A percentile compares a stretch with the other conserved stretches of the same genome.
These are phyloP conservation scores for Thunnus thynnus DNA, from an alignment of 2,113 vertebrate species.

Conservation along the genomic window DNA sequence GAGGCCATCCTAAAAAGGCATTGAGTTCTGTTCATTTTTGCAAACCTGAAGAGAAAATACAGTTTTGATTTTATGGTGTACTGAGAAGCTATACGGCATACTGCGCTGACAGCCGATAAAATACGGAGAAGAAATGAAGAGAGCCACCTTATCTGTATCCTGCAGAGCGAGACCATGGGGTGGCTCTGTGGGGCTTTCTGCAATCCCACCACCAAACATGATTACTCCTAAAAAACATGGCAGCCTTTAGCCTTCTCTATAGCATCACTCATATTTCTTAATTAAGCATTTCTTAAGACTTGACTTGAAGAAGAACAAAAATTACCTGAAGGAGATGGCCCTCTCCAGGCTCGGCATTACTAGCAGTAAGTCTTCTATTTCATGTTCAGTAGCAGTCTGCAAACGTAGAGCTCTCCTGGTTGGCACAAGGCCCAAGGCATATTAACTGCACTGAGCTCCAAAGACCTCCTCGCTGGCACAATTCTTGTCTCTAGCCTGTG, in stretches of 20 bases:
- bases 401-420: slow-evolving; percentile 30
- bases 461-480: slow-evolving; percentile 52
- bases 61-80: slow-evolving; percentile 35
- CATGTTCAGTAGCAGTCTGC: slow-evolving; percentile 35
- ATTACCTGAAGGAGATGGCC: slow-evolving; percentile 24
- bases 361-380: slow-evolving; percentile 11
- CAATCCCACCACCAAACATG: slow-evolving; percentile 46
- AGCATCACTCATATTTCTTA: slow-evolving; percentile 29
- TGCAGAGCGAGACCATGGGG: slow-evolving; percentile 49
- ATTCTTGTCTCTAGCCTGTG: slow-evolving; percentile 22
- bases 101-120: slow-evolving; percentile 47
- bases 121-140: slow-evolving; percentile 46
- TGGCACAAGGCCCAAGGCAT: slow-evolving; percentile 62
- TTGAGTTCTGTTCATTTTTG: slow-evolving; percentile 53
- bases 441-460: slow-evolving; percentile 66
- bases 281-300: slow-evolving; percentile 58
- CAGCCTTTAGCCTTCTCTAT: slow-evolving; percentile 39
- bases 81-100: slow-evolving; percentile 38
- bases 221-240: slow-evolving; percentile 52
- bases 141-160: slow-evolving; percentile 65
- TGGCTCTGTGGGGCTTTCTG: slow-evolving; percentile 37
- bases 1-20: slow-evolving; percentile 31
- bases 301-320: slow-evolving; percentile 33
- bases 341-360: slow-evolving; percentile 28
- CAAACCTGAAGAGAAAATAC: slow-evolving; percentile 35